Evolutionary conservation across 35 echinoderm and acorn worm genomes (phyloP).

Genomic region (Amphiura filiformis): DNA sequence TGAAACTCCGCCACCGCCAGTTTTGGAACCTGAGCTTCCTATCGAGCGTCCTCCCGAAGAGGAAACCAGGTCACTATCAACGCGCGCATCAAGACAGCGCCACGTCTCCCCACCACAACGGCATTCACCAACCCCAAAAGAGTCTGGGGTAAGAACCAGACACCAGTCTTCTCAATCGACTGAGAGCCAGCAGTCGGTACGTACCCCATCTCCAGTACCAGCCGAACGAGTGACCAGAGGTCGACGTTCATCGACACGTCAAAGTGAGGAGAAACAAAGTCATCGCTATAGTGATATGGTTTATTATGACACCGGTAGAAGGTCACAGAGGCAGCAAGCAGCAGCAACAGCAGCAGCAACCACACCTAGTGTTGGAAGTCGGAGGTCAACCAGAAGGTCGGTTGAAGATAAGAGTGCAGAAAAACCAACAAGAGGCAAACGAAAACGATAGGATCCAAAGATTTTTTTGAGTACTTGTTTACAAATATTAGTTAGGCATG

Average conservation of each 20-base stretch:
- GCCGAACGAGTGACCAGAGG: constrained; percentile 27
- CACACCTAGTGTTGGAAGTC: background rate
- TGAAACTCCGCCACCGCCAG: background rate
- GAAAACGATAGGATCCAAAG: background rate
- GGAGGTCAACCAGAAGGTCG: constrained; percentile 5
- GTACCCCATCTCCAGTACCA: constrained; percentile 20
- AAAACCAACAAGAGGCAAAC: background rate
- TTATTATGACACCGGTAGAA: constrained; percentile 3
- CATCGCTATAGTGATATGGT: constrained; percentile 30
- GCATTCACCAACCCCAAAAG: constrained; percentile 10
- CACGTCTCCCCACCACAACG: constrained; percentile 24
- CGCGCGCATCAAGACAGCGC: background rate
- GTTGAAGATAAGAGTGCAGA: background rate
- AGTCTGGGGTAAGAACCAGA: background rate
- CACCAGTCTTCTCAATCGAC: background rate
- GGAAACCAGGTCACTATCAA: background rate
- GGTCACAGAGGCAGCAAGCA: background rate
- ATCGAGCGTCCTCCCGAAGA: background rate
- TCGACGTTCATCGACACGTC: background rate
- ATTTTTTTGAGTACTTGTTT: no score
- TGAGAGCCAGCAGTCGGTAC: background rate
- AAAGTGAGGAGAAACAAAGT: constrained; percentile 10
- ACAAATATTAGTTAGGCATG: no score
- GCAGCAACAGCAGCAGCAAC: background rate
- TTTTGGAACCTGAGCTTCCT: background rate